phyloP scores from a whole-genome alignment of 2,888 invertebrate species.

The Cheiracanthium punctorium region DNA sequence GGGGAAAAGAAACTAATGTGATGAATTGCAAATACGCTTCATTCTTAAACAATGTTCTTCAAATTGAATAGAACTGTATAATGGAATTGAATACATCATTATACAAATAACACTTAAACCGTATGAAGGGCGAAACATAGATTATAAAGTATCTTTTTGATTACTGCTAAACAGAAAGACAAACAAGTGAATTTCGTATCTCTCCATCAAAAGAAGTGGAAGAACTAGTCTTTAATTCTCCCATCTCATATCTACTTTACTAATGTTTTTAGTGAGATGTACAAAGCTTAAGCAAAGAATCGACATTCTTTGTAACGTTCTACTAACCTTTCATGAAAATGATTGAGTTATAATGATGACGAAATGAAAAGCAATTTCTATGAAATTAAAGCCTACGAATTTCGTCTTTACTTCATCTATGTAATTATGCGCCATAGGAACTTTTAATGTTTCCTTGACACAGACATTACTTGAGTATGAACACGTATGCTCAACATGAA shows the following conservation, averaged over 20 bases:
- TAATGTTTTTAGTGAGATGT: background rate
- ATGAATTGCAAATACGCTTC: background rate
- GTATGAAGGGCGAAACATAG: background rate
- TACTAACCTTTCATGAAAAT: background rate
- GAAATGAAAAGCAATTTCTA: background rate
- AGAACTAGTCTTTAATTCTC: background rate
- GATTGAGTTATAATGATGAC: background rate
- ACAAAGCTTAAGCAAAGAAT: background rate
- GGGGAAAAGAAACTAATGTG: background rate
- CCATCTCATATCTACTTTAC: background rate
- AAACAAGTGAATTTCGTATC: background rate
- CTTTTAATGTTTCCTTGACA: background rate
- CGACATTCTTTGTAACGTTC: background rate
- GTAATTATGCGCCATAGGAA: background rate
- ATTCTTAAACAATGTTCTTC: background rate
- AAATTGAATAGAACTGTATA: background rate
- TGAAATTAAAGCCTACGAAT: slow-evolving; percentile 2
- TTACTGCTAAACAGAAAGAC: background rate
- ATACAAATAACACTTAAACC: background rate
- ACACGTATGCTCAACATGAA: background rate
- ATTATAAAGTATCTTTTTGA: background rate
- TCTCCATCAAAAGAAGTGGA: background rate
- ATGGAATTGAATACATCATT: background rate
- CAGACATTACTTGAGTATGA: background rate
- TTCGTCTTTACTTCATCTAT: background rate